Evolutionary conservation across 2,797 vertebrate genomes (phyloP).

Genomic region (Rhodeus uyekii): DNA sequence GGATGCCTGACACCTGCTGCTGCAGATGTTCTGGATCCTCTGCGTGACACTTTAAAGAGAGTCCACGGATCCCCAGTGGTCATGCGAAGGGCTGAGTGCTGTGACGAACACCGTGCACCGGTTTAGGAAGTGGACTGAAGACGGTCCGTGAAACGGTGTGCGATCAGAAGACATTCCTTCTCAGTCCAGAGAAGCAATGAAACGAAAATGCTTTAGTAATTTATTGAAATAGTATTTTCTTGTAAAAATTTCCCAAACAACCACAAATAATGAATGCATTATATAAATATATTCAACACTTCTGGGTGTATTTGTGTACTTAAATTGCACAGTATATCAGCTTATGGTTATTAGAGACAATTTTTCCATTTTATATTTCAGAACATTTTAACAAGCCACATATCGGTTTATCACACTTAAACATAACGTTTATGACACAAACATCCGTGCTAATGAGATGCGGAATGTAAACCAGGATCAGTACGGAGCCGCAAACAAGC

Average conservation of each 20-base stretch:
- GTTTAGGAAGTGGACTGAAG: neutral
- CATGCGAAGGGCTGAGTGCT: neutral
- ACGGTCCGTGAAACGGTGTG: neutral
- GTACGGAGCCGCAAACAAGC: neutral
- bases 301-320: neutral
- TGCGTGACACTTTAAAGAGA: neutral
- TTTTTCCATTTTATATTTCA: neutral
- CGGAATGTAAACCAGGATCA: neutral
- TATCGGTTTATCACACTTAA: slow-evolving; percentile 2
- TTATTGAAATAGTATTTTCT: no score
- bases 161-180: neutral
- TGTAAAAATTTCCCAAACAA: no score
- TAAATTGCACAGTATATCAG: neutral
- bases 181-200: neutral
- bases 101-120: no score
- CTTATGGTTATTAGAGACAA: neutral
- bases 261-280: no score
- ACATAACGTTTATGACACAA: neutral
- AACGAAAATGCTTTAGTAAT: no score
- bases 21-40: slow-evolving; percentile 44
- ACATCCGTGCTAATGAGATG: slow-evolving; percentile 16
- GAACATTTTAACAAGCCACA: neutral
- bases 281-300: neutral
- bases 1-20: slow-evolving; percentile 11
- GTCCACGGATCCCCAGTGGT: neutral